Evolutionary conservation across 1,140 invertebrate species (phyloP).

Genomic region (Cecropterus lyciades): DNA sequence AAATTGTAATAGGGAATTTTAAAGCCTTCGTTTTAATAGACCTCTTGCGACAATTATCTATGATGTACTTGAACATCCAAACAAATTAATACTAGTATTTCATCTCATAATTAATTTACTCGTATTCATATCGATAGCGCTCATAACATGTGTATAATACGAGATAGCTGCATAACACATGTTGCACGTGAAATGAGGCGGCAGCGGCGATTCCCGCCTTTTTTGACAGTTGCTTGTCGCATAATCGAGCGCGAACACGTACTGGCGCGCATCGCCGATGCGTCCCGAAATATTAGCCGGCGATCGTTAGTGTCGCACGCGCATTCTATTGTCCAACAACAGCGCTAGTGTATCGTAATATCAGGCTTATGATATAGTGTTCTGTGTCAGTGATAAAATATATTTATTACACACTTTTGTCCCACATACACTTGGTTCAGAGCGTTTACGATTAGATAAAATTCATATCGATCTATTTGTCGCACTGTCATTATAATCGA

Average conservation of each 20-base stretch:
- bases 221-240: slow-evolving; percentile 57
- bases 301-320: slow-evolving; percentile 7
- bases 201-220: slow-evolving; percentile 48
- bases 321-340: slow-evolving; percentile 34
- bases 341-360: slow-evolving; percentile 39
- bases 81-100: no score
- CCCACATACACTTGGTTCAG: slow-evolving; percentile 41
- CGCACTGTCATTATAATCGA: slow-evolving; percentile 15
- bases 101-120: not conserved
- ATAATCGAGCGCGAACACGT: slow-evolving; percentile 40
- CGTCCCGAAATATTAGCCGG: slow-evolving; percentile 32
- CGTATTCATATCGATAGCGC: not conserved
- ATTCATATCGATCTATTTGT: slow-evolving; percentile 45
- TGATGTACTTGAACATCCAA: not conserved
- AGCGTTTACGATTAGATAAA: slow-evolving; percentile 43
- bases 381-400: slow-evolving; percentile 60
- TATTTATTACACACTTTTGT: slow-evolving; percentile 46
- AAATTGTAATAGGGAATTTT: no score
- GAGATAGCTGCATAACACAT: slow-evolving; percentile 16
- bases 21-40: no score
- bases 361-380: slow-evolving; percentile 44
- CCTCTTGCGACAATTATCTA: no score
- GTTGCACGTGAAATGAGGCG: slow-evolving; percentile 24
- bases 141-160: not conserved
- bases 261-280: slow-evolving; percentile 25